Evolutionary conservation across 1,140 invertebrate genomes (phyloP), one percentile per base, ranked within the genome.

Genomic region (Sycobia sp.): DNA sequence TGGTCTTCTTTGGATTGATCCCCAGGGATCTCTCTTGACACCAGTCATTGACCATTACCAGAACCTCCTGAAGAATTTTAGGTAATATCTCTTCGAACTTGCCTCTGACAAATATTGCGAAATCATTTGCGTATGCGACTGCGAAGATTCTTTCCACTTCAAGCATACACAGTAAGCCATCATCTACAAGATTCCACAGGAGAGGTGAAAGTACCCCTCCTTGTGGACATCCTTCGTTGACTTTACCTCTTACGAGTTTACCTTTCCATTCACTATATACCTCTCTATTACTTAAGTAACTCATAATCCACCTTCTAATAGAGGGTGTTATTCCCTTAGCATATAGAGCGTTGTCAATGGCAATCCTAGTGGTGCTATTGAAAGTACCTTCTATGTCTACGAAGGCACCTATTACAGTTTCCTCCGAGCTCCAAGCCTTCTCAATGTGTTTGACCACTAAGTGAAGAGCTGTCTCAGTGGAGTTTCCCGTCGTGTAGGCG

Each of bases 331-430:
- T 29, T 8, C 44, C 55, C 20, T 25, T 44, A 8, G 16, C 44
- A 1, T 29, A 9, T 5, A 50, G 23, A 4, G 49, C 67, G 4
- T 51, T 18, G 18, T 34, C 39, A 13, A 68, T 68, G 14, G 50
- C 16, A 0, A 9, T 22, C 13, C 27, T 44, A 23, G 34, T 65
- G 13, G 64, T 66, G 51, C 61, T 46, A 43, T 66, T 65, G 39
- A 69, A 66, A 2, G 64, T 65, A 14, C 64, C 59, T 13, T 62
- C 65, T 13, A 69, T 64, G 22, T 69, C 60, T 10, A 69, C 14
- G n/a, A 69, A 55, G 18, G 44, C 1, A 0, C 62, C 54, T 11
- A 64, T n/a, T 34, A 55, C 32, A 18, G 13, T 20, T 20, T 27
- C 29, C n/a, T 39, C 39, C 4, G 5, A 7, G 14, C 39, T 5